phyloP scores from a whole-genome alignment of 23 tunicate genomes.

The Clavelina lepadiformis region DNA sequence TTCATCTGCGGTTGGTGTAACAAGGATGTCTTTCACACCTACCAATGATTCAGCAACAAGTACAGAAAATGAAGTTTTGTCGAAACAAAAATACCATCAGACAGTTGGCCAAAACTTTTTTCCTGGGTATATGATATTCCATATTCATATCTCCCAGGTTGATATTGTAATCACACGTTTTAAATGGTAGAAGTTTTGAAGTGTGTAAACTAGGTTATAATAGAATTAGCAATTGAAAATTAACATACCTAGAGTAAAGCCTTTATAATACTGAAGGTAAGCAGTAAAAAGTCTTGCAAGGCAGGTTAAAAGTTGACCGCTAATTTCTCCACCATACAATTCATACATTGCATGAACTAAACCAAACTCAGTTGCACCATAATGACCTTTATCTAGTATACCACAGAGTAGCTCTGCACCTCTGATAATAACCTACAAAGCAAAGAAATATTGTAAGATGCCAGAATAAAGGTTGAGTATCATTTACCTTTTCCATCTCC shows the following conservation, averaged over 20 bases:
- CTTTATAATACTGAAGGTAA: conserved; percentile 75
- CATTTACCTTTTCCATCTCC: neutral
- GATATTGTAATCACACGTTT: neutral
- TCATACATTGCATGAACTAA: conserved; percentile 82
- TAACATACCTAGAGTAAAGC: conserved; percentile 82
- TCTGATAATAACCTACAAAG: conserved; percentile 64
- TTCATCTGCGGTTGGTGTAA: conserved; percentile 34
- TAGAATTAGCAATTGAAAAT: no score
- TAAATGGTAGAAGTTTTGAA: no score
- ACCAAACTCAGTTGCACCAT: conserved; percentile 80
- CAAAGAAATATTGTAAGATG: no score
- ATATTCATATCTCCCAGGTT: neutral
- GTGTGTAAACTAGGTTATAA: no score
- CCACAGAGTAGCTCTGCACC: conserved; percentile 75
- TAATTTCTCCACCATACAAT: conserved; percentile 71
- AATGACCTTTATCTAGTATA: conserved; percentile 86
- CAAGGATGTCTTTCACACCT: conserved; percentile 88
- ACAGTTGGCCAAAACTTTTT: neutral
- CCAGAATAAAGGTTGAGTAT: neutral
- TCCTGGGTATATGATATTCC: neutral
- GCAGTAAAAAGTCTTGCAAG: conserved; percentile 78
- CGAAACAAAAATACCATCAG: neutral
- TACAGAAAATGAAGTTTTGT: no score
- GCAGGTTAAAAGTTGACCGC: conserved; percentile 71
- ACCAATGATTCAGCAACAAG: no score